Percentiles rank a stretch among this genome's conserved stretches.
Conservation (phyloP, 1,140 invertebrate genomes). For the Chelonus insularis region DNA sequence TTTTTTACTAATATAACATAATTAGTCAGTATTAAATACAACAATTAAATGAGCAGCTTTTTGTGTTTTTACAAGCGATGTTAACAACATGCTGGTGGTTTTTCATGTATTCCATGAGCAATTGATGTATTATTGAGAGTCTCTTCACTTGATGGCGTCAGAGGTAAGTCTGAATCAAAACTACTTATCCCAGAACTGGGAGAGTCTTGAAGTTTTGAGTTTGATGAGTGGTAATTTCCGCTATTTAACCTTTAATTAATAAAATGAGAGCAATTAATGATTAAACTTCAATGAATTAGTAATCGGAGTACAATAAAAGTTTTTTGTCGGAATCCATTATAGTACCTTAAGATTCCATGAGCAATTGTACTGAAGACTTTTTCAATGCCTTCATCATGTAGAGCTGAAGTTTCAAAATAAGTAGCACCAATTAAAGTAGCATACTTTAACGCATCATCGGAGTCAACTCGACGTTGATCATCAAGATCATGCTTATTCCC, state of each 20-base stretch:
- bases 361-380: constrained; percentile 71
- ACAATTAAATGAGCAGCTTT: neutral
- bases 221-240: constrained; percentile 33
- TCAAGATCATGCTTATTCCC: constrained; percentile 83
- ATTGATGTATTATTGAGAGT: constrained; percentile 55
- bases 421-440: constrained; percentile 79
- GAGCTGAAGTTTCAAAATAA: constrained; percentile 82
- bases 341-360: constrained; percentile 58
- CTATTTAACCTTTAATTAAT: constrained; percentile 20
- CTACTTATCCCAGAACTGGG: constrained; percentile 47
- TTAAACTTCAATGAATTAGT: too few relatives aligned
- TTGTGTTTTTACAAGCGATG: neutral
- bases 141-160: constrained; percentile 45
- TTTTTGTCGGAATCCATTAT: constrained; percentile 33
- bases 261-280: too few relatives aligned
- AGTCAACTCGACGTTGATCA: constrained; percentile 65
- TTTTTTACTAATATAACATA: neutral
- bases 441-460: constrained; percentile 74
- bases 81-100: constrained; percentile 63
- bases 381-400: constrained; percentile 74
- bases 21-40: neutral
- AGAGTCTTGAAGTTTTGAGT: constrained; percentile 61
- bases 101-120: constrained; percentile 65
- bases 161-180: constrained; percentile 33
- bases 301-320: neutral